phyloP scores from a whole-genome alignment of 2,113 vertebrate species.

The Pagrus major region DNA sequence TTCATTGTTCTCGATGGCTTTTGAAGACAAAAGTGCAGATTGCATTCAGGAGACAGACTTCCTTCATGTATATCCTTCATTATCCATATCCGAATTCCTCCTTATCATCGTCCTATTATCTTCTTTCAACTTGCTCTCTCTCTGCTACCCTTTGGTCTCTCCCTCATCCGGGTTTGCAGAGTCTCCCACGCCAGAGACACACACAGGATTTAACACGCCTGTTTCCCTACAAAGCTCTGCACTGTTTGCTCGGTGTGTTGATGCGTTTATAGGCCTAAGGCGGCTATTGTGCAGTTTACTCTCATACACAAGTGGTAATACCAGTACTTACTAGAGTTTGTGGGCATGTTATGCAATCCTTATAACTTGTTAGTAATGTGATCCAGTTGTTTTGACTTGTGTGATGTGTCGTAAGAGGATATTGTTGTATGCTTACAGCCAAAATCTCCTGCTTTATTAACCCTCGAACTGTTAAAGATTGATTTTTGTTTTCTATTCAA shows the following conservation, averaged over 20 bases:
- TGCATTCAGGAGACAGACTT: conserved; percentile 35
- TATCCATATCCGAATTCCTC: conserved; percentile 52
- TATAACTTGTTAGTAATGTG: conserved; percentile 14
- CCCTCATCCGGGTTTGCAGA: conserved; percentile 58
- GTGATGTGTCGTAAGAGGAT: conserved; percentile 4
- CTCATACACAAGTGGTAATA: conserved; percentile 31
- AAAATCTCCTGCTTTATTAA: conserved; percentile 27
- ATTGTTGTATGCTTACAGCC: conserved; percentile 1
- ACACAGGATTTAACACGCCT: conserved; percentile 69
- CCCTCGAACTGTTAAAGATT: neutral
- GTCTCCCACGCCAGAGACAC: conserved; percentile 48
- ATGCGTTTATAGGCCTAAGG: conserved; percentile 57
- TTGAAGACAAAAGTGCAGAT: conserved; percentile 40
- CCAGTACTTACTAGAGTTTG: conserved; percentile 48
- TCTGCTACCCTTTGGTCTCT: conserved; percentile 50
- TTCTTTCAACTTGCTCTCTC: conserved; percentile 34
- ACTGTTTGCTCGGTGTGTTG: conserved; percentile 59
- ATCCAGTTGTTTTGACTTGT: conserved; percentile 49
- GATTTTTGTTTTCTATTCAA: neutral
- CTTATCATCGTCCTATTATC: conserved; percentile 51
- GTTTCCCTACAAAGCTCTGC: conserved; percentile 62
- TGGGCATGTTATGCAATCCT: conserved; percentile 49
- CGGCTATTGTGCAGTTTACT: conserved; percentile 54
- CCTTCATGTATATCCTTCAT: conserved; percentile 52
- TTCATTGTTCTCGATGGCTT: conserved; percentile 29